Percentiles rank a stretch among this genome's conserved stretches.
These are phyloP conservation scores for Phallusia fumigata DNA, from an alignment of 23 tunicate species.

Conservation along the genomic window DNA sequence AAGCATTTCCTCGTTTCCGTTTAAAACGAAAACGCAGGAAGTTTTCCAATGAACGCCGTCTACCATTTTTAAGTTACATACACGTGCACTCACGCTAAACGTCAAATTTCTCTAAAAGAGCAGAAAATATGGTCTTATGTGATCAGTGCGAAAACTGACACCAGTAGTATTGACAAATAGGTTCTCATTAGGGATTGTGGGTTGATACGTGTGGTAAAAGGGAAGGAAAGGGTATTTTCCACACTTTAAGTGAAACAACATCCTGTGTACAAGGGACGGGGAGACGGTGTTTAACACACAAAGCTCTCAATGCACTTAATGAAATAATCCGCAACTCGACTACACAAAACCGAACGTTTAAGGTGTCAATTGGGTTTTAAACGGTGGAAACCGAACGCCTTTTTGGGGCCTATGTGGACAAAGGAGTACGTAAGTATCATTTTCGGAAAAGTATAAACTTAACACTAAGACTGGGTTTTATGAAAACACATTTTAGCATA, in stretches of 20 bases:
- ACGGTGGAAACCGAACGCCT: neutral
- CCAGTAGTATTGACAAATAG: neutral
- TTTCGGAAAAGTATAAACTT: no score
- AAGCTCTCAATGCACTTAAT: neutral
- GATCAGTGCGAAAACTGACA: neutral
- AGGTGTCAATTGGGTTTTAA: neutral
- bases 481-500: no score
- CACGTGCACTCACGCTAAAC: no score
- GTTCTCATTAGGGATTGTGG: neutral
- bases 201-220: neutral
- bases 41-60: neutral
- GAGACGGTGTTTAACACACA: slow-evolving; percentile 6
- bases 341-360: neutral
- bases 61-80: neutral
- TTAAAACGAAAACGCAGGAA: neutral
- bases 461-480: no score
- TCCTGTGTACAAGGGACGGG: neutral
- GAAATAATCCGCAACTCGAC: neutral
- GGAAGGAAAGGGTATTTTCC: neutral
- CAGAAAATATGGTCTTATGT: neutral
- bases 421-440: no score
- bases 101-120: no score
- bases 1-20: neutral
- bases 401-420: no score
- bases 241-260: neutral